Evolutionary conservation across 2,888 invertebrate genomes (phyloP).

Genomic region (Hirtodrosophila duncani): DNA sequence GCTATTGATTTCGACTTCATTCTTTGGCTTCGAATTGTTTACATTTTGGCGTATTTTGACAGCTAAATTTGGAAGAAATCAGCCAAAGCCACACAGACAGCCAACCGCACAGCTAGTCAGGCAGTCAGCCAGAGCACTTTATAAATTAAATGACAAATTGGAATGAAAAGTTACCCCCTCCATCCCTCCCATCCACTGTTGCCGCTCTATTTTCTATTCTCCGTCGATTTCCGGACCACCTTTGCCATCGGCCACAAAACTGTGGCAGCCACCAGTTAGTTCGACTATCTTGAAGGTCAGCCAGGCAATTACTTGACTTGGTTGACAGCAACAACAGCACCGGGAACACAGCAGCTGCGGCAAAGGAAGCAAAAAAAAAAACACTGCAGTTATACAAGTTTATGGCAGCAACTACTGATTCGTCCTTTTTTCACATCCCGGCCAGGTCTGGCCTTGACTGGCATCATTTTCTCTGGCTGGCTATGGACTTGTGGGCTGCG

Average conservation of each 20-base stretch:
- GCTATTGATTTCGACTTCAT: constrained; percentile 35
- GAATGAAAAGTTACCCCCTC: no score
- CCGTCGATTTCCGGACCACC: constrained; percentile 28
- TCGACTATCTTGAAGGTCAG: constrained; percentile 62
- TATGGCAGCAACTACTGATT: no score
- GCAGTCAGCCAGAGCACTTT: no score
- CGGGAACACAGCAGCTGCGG: no score
- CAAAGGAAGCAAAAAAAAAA: no score
- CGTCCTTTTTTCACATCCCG: no score
- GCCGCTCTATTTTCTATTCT: neutral
- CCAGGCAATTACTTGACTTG: constrained; percentile 51
- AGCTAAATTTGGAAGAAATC: constrained; percentile 54
- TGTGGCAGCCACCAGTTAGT: no score
- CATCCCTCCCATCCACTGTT: neutral
- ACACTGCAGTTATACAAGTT: no score
- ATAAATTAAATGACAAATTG: no score
- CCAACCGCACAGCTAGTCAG: neutral
- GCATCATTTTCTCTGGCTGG: no score
- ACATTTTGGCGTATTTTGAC: constrained; percentile 66
- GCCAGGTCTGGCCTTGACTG: no score
- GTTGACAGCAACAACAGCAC: constrained; percentile 30
- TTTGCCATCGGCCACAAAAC: constrained; percentile 53
- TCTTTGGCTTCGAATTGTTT: constrained; percentile 43
- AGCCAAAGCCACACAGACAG: constrained; percentile 24
- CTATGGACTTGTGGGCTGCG: no score